phyloP scores from a whole-genome alignment of 2,888 invertebrate species.

The Eupithecia inturbata region DNA sequence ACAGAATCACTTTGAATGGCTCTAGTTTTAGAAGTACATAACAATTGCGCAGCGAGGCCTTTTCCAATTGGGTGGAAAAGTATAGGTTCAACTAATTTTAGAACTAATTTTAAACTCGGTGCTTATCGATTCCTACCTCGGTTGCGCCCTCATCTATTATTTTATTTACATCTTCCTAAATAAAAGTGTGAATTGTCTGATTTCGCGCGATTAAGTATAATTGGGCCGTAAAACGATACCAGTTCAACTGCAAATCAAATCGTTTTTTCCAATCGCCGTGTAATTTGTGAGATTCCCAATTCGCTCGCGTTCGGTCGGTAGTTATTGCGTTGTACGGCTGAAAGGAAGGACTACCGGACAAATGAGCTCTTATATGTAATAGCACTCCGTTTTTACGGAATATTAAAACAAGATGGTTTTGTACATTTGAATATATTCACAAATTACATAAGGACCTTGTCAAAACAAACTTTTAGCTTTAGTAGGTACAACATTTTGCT shows the following conservation, averaged over 20 bases:
- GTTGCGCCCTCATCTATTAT: neutral
- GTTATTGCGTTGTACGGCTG: conserved; percentile 38
- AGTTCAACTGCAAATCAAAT: conserved; percentile 16
- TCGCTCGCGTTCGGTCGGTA: conserved; percentile 26
- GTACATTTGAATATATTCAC: neutral
- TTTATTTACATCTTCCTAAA: neutral
- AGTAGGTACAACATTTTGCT: conserved; percentile 7
- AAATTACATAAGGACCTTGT: neutral
- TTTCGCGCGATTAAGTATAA: neutral
- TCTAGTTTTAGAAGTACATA: neutral
- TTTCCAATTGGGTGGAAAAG: neutral
- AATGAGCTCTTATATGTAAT: conserved; percentile 42
- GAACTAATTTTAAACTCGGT: neutral
- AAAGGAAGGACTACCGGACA: conserved; percentile 37
- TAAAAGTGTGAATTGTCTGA: neutral
- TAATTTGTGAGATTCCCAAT: conserved; percentile 36
- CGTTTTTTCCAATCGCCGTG: conserved; percentile 26
- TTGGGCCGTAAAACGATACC: conserved; percentile 4
- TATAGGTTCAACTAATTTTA: neutral
- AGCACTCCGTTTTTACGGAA: conserved; percentile 32
- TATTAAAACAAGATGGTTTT: conserved; percentile 28
- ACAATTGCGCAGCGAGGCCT: neutral
- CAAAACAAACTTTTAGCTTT: conserved; percentile 4
- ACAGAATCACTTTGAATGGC: neutral
- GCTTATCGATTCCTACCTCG: neutral